Conservation (phyloP, 2,797 vertebrate species). For the Coregonus suidteri region DNA sequence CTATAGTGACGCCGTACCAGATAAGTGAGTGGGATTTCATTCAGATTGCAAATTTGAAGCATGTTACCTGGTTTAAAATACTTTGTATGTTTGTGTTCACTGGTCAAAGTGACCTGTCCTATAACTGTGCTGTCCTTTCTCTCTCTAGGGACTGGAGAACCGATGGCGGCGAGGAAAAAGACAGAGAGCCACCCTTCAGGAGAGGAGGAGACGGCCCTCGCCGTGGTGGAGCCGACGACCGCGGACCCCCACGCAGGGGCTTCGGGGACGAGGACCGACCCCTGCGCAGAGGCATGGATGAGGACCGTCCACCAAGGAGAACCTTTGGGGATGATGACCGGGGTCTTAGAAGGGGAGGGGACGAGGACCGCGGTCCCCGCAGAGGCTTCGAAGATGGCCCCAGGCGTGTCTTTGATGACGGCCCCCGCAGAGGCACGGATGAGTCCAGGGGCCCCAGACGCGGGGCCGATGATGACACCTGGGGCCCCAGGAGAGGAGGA, state of each 20-base stretch:
- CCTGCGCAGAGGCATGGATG: slow-evolving; percentile 68
- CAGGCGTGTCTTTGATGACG: slow-evolving; percentile 61
- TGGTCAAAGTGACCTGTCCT: neutral
- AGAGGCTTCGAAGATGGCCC: slow-evolving; percentile 74
- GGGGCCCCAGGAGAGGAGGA: slow-evolving; percentile 59
- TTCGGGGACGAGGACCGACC: slow-evolving; percentile 75
- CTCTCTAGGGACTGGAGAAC: slow-evolving; percentile 68
- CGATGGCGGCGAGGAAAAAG: slow-evolving; percentile 74
- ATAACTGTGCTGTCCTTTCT: neutral
- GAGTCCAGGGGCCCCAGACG: slow-evolving; percentile 76
- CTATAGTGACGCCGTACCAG: slow-evolving; percentile 1
- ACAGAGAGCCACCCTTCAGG: slow-evolving; percentile 71
- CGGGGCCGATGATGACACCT: slow-evolving; percentile 74
- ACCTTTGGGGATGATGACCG: slow-evolving; percentile 68
- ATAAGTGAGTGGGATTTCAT: slow-evolving; percentile 4
- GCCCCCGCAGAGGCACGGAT: slow-evolving; percentile 70
- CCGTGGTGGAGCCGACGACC: slow-evolving; percentile 79
- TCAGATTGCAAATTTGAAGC: neutral
- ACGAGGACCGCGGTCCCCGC: slow-evolving; percentile 68
- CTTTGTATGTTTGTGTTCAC: neutral
- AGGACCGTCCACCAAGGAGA: slow-evolving; percentile 69
- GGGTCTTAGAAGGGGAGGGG: slow-evolving; percentile 59
- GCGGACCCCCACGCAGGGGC: slow-evolving; percentile 68
- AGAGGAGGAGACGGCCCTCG: slow-evolving; percentile 69
- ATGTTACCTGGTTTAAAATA: neutral